Base-by-base conservation (phyloP, 2,797 vertebrate genomes). In the Alfaro cultratus region DNA sequence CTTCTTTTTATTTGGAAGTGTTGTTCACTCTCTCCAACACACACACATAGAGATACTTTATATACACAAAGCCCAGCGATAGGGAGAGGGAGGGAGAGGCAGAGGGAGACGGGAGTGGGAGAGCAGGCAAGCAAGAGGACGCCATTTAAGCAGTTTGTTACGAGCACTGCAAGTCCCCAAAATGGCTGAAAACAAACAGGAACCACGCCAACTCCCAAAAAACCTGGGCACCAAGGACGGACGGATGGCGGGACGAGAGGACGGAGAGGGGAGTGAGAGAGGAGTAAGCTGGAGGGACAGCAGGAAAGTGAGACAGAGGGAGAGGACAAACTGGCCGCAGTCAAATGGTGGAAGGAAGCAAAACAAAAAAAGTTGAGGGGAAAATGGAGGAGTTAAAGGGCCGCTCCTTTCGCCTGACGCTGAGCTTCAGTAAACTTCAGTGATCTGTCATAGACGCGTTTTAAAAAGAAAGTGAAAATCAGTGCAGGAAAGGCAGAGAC, bases 111-210 rank as follows among this genome's bases (percentile, higher is more conserved):
- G 89, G 89, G 92, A 90, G 93, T 88, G 93, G 81, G 94, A 91
- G 93, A 93, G 94, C 89, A 94, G 91, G 94, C 88, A 89, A 93
- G 95, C 90, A 92, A 95, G 96, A 96, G 95, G 96, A 96, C 96
- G 96, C 96, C 96, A 96, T 96, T 96, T 96, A 96, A 96, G 95
- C 95, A 96, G 95, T 96, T 96, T 96, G 95, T 96, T 96, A 96
- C 94, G 91, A 96, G 94, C 94, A 93, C 95, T 96, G 96, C 95
- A 94, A 96, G 96, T 96, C 96, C 95, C 96, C 95, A 96, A 96
- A 96, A 96, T 96, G 96, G 96, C 96, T 96, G 96, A 96, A 96
- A 96, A 96, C 95, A 96, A 96, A 96, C 96, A 96, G 96, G 96
- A 96, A 94, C 95, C 90, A 92, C 94, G 95, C 95, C 96, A 96